Base-by-base conservation (phyloP, 1,140 invertebrate genomes). In the Cherax destructor region DNA sequence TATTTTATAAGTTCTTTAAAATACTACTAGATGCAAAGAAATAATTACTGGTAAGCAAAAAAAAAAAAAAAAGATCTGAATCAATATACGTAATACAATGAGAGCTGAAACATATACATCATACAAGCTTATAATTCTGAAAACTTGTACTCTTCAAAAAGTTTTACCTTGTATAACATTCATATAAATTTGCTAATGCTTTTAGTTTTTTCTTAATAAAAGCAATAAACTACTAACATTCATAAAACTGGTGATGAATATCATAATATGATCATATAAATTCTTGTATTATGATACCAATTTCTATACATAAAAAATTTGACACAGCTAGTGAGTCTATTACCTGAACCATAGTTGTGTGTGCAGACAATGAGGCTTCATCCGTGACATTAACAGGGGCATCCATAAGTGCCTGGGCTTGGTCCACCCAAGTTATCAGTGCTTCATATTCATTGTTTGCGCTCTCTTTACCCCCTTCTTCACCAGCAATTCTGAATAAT, bases 311-410 rank as follows among this genome's bases (percentile, higher is more conserved):
- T 13, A 69, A 18, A 21, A 59, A 16, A 41, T 41, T 2, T 56
- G 52, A 56, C 52, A 9, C 13, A 56, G 4, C 3, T 56, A n/a
- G 4, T 74, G 69, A 30, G 24, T 74, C 9, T 59, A 78, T 47
- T 88, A 94, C 94, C 92, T 94, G 93, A 47, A 94, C 91, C 93
- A 93, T 93, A n/a, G 94, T 94, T 18, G 94, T 76, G 61, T 93
- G 92, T 50, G 94, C 93, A 83, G 93, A 83, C 0, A 94, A 50
- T 7, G 92, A 81, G 13, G 93, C 89, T 83, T 94, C 94, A 91
- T 94, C 94, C 9, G 94, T 93, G 50, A 94, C 92, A 92, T 93
- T 93, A 13, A 94, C 92, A 5, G 93, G 93, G 41, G 93, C 86
- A 52, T 93, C 91, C 79, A 94, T 92, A 4, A 93, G 91, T 76